Evolutionary conservation across 2,113 vertebrate species (phyloP).

Genomic region (Puntigrus tetrazona): DNA sequence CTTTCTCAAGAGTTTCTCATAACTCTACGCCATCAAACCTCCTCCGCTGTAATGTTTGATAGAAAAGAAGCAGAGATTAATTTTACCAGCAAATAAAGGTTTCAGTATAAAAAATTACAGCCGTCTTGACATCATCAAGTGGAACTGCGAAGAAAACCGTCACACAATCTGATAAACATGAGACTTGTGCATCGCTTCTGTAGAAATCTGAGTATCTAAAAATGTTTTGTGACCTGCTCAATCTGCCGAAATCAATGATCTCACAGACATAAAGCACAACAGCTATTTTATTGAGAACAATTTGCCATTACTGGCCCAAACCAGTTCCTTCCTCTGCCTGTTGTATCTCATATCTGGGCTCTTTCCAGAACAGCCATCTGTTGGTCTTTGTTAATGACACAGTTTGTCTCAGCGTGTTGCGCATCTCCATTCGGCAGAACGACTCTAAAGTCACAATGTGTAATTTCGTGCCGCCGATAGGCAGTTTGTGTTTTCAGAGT

Average conservation of each 20-base stretch:
- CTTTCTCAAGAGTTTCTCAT: not conserved
- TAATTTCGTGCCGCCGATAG: constrained; percentile 45
- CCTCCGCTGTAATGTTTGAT: not conserved
- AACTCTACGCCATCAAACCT: not conserved
- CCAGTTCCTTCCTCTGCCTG: constrained; percentile 51
- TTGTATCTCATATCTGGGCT: constrained; percentile 53
- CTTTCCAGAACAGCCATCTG: constrained; percentile 61
- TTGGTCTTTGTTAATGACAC: constrained; percentile 62
- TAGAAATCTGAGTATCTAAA: not conserved
- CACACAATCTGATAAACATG: not conserved
- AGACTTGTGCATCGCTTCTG: not conserved
- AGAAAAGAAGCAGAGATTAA: not conserved
- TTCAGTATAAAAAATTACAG: not conserved
- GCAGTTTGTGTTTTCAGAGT: constrained; percentile 48
- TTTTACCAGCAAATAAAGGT: not conserved
- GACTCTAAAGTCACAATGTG: constrained; percentile 45
- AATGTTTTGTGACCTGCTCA: not conserved
- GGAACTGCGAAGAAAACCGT: not conserved
- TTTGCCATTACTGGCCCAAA: constrained; percentile 55
- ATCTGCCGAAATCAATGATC: constrained; percentile 2
- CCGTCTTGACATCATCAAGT: not conserved
- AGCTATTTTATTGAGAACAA: constrained; percentile 53
- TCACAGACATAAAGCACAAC: constrained; percentile 16
- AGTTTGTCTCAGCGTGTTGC: constrained; percentile 41
- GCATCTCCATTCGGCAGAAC: constrained; percentile 39